A percentile compares a stretch with the other conserved stretches of the same genome.
phyloP scores from a whole-genome alignment of 2,113 vertebrate genomes.

The Chascanopsetta lugubris region DNA sequence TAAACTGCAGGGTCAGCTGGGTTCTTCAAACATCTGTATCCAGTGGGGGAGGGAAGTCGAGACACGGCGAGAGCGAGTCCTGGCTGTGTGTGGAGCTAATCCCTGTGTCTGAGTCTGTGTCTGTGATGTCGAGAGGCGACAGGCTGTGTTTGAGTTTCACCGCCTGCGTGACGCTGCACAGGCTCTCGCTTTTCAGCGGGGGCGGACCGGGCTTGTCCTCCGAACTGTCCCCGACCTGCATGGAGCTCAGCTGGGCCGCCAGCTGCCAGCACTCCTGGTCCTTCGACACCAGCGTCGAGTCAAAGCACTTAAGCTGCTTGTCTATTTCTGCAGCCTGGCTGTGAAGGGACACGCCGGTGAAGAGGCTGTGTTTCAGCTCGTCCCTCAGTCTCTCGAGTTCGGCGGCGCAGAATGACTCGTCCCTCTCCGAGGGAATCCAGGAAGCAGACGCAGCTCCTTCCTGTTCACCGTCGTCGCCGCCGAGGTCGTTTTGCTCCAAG shows the following conservation, averaged over 20 bases:
- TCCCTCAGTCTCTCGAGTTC: slow-evolving; percentile 81
- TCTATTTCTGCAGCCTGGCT: slow-evolving; percentile 85
- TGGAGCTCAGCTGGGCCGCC: slow-evolving; percentile 82
- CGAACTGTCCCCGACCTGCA: slow-evolving; percentile 76
- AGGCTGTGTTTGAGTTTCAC: slow-evolving; percentile 77
- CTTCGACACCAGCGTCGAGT: slow-evolving; percentile 83
- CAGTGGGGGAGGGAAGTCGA: slow-evolving; percentile 77
- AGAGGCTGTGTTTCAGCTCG: slow-evolving; percentile 87
- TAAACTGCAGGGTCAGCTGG: slow-evolving; percentile 5
- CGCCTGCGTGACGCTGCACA: slow-evolving; percentile 54
- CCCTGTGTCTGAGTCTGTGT: slow-evolving; percentile 98
- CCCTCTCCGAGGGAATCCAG: slow-evolving; percentile 35
- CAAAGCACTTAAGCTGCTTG: slow-evolving; percentile 84
- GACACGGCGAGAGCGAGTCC: slow-evolving; percentile 88
- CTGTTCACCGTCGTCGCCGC: slow-evolving; percentile 37
- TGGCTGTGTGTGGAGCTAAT: slow-evolving; percentile 98
- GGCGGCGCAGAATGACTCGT: slow-evolving; percentile 62
- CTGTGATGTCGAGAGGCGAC: slow-evolving; percentile 84
- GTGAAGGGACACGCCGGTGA: slow-evolving; percentile 85
- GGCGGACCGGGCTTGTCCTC: slow-evolving; percentile 22
- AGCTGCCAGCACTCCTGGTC: slow-evolving; percentile 90
- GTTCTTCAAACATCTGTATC: slow-evolving; percentile 77
- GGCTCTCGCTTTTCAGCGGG: slow-evolving; percentile 64
- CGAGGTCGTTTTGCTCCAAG: slow-evolving; percentile 14
- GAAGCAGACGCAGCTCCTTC: slow-evolving; percentile 50